A percentile compares a stretch with the other conserved stretches of the same genome.
Evolutionary conservation across 2,797 vertebrate species (phyloP).

Genomic region (Carapus acus): DNA sequence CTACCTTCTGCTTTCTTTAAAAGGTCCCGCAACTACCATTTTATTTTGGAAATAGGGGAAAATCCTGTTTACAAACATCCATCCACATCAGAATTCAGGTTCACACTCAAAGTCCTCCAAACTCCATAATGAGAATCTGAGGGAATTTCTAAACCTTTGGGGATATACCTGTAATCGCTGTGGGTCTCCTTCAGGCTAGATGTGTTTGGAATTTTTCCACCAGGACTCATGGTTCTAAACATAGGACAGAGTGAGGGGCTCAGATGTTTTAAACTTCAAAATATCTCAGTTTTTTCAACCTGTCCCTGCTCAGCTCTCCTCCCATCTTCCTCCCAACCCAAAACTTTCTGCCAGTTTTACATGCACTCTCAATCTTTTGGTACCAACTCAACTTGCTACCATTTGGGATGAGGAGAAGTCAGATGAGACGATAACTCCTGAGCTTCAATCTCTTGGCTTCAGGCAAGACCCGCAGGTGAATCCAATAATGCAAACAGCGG

Average conservation of each 20-base stretch:
- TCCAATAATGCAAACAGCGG: constrained; percentile 1
- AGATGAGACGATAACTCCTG: constrained; percentile 27
- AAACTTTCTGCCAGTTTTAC: too few relatives aligned
- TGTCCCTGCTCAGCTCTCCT: constrained; percentile 31
- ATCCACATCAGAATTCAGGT: neutral
- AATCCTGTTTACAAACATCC: constrained; percentile 1
- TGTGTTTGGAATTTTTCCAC: constrained; percentile 38
- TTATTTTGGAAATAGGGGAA: neutral
- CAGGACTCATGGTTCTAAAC: constrained; percentile 39
- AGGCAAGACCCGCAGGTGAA: constrained; percentile 11
- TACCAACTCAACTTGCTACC: constrained; percentile 34
- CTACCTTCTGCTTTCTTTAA: too few relatives aligned
- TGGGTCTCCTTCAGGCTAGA: constrained; percentile 45
- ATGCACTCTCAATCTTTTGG: constrained; percentile 38
- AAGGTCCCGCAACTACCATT: too few relatives aligned
- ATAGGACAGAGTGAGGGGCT: constrained; percentile 31
- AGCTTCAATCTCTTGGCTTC: constrained; percentile 23
- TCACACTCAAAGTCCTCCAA: neutral
- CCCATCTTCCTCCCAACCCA: too few relatives aligned
- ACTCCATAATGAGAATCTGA: constrained; percentile 34
- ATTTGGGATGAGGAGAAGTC: constrained; percentile 26
- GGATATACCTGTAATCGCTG: constrained; percentile 25
- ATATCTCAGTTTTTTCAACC: constrained; percentile 31
- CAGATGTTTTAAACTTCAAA: constrained; percentile 36
- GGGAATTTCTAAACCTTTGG: constrained; percentile 35